These are phyloP conservation scores for Rhopalosiphum maidis DNA, from an alignment of 1,140 invertebrate species.

Conservation along the genomic window DNA sequence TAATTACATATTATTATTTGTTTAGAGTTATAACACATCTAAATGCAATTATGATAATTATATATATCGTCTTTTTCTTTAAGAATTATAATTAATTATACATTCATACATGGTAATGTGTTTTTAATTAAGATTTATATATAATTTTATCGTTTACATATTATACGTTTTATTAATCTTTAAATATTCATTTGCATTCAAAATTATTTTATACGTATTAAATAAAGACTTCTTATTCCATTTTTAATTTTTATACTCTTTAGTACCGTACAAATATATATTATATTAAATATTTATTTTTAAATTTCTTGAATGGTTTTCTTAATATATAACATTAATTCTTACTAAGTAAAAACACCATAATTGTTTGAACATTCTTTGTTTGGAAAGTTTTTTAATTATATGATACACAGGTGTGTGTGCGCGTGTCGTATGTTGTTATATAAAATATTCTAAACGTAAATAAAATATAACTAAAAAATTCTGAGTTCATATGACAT, in stretches of 20 bases:
- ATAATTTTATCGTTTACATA: neutral
- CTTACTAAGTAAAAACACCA: neutral
- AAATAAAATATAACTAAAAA: neutral
- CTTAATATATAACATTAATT: neutral
- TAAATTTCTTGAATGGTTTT: neutral
- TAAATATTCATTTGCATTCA: neutral
- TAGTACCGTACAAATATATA: neutral
- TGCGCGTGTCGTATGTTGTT: neutral
- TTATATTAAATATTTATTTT: neutral
- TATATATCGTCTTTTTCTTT: neutral
- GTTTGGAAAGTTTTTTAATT: neutral
- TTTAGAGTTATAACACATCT: neutral
- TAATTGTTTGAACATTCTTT: constrained; percentile 1
- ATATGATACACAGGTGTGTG: neutral
- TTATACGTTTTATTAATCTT: neutral
- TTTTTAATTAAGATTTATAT: neutral
- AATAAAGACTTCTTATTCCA: neutral
- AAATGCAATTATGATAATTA: neutral
- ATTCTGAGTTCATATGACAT: neutral
- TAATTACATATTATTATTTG: neutral
- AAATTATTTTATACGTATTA: neutral
- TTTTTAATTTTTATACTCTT: neutral
- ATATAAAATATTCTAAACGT: neutral
- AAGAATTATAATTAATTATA: neutral
- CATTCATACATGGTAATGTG: neutral